Conservation (phyloP, 1,140 invertebrate genomes). For the Ceratina calcarata region DNA sequence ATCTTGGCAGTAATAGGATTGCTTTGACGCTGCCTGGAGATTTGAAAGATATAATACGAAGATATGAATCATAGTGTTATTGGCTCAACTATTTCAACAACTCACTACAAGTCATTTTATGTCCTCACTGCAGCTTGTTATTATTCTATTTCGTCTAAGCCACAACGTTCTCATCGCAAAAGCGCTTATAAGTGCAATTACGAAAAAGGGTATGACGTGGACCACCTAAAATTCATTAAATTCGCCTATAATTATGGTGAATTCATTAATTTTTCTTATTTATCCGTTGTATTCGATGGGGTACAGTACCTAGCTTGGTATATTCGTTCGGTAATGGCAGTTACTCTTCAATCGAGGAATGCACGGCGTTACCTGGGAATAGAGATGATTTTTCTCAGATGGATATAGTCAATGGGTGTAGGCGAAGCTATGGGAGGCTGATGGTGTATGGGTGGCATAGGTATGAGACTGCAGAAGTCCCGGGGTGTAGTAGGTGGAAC, state of each 20-base stretch:
- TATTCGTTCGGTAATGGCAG: constrained; percentile 54
- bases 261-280: constrained; percentile 8
- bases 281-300: constrained; percentile 26
- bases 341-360: constrained; percentile 63
- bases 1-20: constrained; percentile 57
- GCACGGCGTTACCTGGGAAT: constrained; percentile 67
- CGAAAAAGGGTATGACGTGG: background rate
- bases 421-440: constrained; percentile 44
- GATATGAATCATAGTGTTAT: constrained; percentile 49
- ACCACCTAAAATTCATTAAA: background rate
- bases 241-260: constrained; percentile 10
- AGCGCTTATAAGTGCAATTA: no score
- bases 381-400: constrained; percentile 69
- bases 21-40: constrained; percentile 54
- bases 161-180: background rate
- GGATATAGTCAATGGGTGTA: constrained; percentile 65
- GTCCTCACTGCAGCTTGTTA: background rate
- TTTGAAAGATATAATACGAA: constrained; percentile 53
- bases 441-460: constrained; percentile 52
- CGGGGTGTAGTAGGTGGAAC: constrained; percentile 78
- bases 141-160: background rate
- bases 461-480: constrained; percentile 73
- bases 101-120: constrained; percentile 17
- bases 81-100: constrained; percentile 31
- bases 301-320: constrained; percentile 26